Base-by-base conservation (phyloP, 2,888 invertebrate species). In the Spilarctia lutea region DNA sequence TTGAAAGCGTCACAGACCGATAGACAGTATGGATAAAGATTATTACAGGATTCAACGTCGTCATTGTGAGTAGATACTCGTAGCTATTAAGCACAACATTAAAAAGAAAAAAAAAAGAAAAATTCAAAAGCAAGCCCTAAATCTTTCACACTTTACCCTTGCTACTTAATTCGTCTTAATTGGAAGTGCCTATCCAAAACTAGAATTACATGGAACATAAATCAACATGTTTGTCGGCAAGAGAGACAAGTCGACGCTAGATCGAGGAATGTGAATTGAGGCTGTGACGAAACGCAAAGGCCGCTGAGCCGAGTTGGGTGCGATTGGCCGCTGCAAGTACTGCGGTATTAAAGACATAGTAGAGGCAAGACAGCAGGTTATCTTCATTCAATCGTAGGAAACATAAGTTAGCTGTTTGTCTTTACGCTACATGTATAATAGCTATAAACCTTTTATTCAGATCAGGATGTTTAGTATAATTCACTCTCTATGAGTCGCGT, bases 251-350 rank as follows among this genome's bases (percentile, higher is more conserved):
- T 85, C 85, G 89, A 88, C 87, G 86, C 88, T 85, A 81, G 81
- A 84, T 78, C 6, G 33, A 80, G 90, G 91, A 90, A 91, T 91
- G 90, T 84, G 82, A 88, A 81, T 81, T 79, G 81, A 79, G 83
- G 83, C 79, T 88, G 86, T 91, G 89, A 90, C 91, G 91, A 91
- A 91, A 91, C 84, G 86, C 75, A 84, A 88, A 89, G 89, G 88
- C 90, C 86, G 87, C 69, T 71, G 80, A 77, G 68, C 78, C 81
- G 81, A 73, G 81, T 67, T 83, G 82, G 80, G 84, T 80, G 82
- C 77, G 76, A 83, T 79, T 76, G 80, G 80, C 75, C 76, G 79
- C 76, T 81, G 79, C 78, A 81, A 76, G 80, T 81, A 81, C 83
- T 80, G 76, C 78, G 78, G 75, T 81, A 85, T 85, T 82, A 42